These are phyloP conservation scores for Bradypus variegatus DNA, from an alignment of 2,797 vertebrate species.

Conservation along the genomic window DNA sequence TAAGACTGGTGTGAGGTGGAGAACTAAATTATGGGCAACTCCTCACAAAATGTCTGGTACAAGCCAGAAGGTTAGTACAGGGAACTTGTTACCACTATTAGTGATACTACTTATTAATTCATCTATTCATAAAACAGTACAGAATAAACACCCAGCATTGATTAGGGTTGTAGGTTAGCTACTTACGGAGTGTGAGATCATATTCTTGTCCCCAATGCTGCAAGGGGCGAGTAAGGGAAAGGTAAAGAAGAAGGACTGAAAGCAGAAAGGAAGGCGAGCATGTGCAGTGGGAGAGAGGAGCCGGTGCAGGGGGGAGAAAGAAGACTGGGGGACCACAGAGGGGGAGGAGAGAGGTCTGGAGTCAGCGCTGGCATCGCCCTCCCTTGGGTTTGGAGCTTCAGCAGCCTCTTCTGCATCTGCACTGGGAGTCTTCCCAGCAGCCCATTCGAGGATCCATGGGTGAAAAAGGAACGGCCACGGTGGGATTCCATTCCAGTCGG, in stretches of 20 bases:
- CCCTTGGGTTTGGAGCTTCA: no score
- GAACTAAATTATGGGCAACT: background rate
- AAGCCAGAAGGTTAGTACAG: accelerated
- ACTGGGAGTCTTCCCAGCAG: no score
- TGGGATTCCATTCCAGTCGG: no score
- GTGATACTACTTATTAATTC: background rate
- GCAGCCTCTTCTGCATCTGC: accelerated
- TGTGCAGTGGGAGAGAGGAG: background rate
- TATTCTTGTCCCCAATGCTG: background rate
- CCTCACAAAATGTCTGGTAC: background rate
- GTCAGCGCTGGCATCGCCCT: accelerated
- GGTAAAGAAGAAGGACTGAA: no score
- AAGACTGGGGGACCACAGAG: accelerated
- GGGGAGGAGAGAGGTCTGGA: accelerated
- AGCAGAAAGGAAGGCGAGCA: background rate
- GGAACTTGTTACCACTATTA: no score
- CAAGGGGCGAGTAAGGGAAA: background rate
- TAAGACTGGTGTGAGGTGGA: background rate
- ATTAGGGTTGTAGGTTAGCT: background rate
- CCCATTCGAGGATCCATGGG: accelerated
- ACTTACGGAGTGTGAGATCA: background rate
- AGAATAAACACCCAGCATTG: accelerated
- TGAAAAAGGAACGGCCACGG: accelerated
- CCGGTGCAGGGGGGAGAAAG: no score
- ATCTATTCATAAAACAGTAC: background rate